A percentile compares a stretch with the other conserved stretches of the same genome.
Evolutionary conservation across 2,888 invertebrate genomes (phyloP).

Genomic region (Bimastos eiseni): DNA sequence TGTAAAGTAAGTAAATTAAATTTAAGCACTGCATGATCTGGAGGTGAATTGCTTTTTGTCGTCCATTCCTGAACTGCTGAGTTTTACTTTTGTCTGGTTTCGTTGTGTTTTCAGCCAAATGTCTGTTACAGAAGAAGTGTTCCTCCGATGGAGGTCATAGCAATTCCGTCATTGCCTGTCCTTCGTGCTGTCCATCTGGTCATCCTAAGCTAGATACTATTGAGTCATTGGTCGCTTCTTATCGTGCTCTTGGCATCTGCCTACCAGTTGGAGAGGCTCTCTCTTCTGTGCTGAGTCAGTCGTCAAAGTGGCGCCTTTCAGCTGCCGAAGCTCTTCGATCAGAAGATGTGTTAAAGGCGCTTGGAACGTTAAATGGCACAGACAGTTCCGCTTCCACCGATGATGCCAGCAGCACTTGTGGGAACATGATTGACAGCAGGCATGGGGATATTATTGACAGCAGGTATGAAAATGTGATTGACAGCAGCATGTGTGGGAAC

Average conservation of each 20-base stretch:
- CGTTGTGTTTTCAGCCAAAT: conserved; percentile 44
- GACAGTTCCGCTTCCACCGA: background rate
- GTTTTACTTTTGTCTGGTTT: conserved; percentile 45
- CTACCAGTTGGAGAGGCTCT: conserved; percentile 90
- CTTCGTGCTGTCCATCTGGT: conserved; percentile 83
- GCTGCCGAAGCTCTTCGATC: conserved; percentile 60
- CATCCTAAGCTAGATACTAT: conserved; percentile 83
- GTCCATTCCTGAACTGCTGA: conserved; percentile 71
- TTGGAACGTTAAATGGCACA: conserved; percentile 48
- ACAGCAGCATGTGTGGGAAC: background rate
- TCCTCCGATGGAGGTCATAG: conserved; percentile 50
- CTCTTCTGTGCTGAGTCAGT: conserved; percentile 83
- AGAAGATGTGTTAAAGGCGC: conserved; percentile 71
- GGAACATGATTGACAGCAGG: background rate
- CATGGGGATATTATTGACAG: background rate
- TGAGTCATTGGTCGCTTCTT: conserved; percentile 75
- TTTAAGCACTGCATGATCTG: background rate
- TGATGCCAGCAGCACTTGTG: background rate
- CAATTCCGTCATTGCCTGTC: conserved; percentile 69
- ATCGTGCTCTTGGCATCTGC: conserved; percentile 74
- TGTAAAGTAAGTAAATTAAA: background rate
- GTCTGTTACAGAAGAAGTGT: conserved; percentile 52
- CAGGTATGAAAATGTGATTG: background rate
- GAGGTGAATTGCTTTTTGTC: background rate
- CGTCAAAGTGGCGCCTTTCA: conserved; percentile 86